phyloP scores from a whole-genome alignment of 2,113 vertebrate genomes.

The Campylomormyrus tamandua region DNA sequence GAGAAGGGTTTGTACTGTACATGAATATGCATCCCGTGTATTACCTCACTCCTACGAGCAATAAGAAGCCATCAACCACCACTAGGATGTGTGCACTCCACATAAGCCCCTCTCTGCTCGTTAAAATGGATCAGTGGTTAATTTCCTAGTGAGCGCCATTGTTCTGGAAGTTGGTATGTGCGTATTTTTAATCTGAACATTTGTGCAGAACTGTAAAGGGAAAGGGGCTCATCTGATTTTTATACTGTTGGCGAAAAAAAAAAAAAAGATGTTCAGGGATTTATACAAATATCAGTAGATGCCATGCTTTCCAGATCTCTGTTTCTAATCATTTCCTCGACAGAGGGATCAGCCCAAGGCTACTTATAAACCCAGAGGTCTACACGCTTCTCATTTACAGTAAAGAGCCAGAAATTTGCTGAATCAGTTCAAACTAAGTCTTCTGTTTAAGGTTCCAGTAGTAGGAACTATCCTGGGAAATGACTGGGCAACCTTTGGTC shows the following conservation, averaged over 20 bases:
- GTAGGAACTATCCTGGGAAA: neutral
- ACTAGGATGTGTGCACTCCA: neutral
- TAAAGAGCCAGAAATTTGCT: conserved; percentile 3
- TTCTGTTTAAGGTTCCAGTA: neutral
- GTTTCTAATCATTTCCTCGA: neutral
- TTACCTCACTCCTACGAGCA: conserved; percentile 16
- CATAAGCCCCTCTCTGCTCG: neutral
- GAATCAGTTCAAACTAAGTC: neutral
- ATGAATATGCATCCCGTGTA: neutral
- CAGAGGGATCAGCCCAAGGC: neutral
- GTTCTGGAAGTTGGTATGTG: conserved; percentile 1
- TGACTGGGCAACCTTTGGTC: neutral
- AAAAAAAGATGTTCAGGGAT: conserved; percentile 15
- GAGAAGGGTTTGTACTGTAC: neutral
- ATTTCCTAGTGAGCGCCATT: conserved; percentile 1
- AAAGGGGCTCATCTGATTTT: conserved; percentile 7
- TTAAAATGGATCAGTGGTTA: neutral
- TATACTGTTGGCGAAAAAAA: neutral
- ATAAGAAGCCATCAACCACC: conserved; percentile 10
- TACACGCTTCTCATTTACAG: neutral
- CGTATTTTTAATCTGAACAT: neutral
- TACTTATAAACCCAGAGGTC: neutral
- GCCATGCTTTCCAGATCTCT: neutral
- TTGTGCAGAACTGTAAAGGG: neutral
- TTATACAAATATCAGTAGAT: neutral